Conservation (phyloP, 2,888 invertebrate species). For the Philopedon plagiatum region DNA sequence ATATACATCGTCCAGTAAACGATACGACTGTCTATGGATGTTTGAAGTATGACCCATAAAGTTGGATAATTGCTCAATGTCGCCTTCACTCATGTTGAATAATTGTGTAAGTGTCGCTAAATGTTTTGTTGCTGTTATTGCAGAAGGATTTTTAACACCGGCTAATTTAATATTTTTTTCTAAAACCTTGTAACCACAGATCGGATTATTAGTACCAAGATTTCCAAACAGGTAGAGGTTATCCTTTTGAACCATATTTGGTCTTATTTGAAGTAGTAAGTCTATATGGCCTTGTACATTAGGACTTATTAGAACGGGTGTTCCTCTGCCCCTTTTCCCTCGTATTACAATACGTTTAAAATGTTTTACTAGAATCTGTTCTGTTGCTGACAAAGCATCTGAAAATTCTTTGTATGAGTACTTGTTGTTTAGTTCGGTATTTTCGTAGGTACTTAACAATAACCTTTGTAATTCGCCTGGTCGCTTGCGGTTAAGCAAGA, state of each 20-base stretch:
- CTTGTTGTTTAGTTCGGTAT: background rate
- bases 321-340: constrained; percentile 55
- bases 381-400: constrained; percentile 21
- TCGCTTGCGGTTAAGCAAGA: constrained; percentile 55
- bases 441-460: constrained; percentile 12
- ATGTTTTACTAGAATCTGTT: constrained; percentile 50
- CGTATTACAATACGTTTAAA: constrained; percentile 55
- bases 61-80: constrained; percentile 52
- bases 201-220: constrained; percentile 11
- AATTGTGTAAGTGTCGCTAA: constrained; percentile 53
- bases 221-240: constrained; percentile 38
- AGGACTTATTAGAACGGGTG: constrained; percentile 52
- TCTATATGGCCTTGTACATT: constrained; percentile 53
- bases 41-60: constrained; percentile 54
- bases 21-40: constrained; percentile 36
- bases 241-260: background rate
- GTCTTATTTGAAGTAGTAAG: background rate
- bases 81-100: constrained; percentile 50
- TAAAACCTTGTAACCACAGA: constrained; percentile 53
- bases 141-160: constrained; percentile 51
- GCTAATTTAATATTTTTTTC: constrained; percentile 46
- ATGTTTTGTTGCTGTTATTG: constrained; percentile 51
- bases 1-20: constrained; percentile 45
- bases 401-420: constrained; percentile 36
- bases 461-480: constrained; percentile 55